Base-by-base conservation (phyloP, 1,140 invertebrate genomes). In the Drosophila saltans region DNA sequence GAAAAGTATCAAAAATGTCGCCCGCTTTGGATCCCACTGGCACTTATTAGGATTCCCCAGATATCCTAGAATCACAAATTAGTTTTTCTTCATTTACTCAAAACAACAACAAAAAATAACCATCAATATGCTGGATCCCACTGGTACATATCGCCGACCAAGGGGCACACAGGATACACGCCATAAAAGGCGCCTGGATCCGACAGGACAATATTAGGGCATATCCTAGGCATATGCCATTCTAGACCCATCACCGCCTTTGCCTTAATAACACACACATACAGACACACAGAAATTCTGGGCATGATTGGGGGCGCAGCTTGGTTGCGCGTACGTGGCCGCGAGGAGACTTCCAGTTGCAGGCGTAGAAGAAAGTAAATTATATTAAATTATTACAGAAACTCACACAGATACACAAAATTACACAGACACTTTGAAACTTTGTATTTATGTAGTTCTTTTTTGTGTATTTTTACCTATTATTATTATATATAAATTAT, bases 341-440 rank as follows among this genome's bases (percentile, higher is more conserved):
- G 91, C 72, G 91, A 92, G 84, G 91, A 92, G 89, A 92, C 91
- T 73, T 92, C 91, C 76, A 92, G 91, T 70, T 92, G 91, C 45
- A 76, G 91, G 60, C 85, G 91, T 26, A 74, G 91, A 75, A 92
- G 91, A 92, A 91, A 91, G 80, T 80, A 59, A 65, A 33, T 59
- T 60, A 7, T 43, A 5, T 9, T 40, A 40, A 43, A 57, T 30
- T 30, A 57, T 57, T 40, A 28, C 33, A 26, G 7, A 45, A 2
- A 3, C 10, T 16, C 24, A 26, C 11, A 45, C 7, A 11, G 1
- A 28, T 55, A 8, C 6, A 58, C 21, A 41, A 3, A 62, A 16
- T 16, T 10, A 41, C 39, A 10, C 45, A 26, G 6, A 52, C 45
- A 52, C 52, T 57, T 66, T 39, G 55, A 72, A 60, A 68, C 58